Conservation (phyloP, 2,797 vertebrate species). For the Arnoldichthys spilopterus region DNA sequence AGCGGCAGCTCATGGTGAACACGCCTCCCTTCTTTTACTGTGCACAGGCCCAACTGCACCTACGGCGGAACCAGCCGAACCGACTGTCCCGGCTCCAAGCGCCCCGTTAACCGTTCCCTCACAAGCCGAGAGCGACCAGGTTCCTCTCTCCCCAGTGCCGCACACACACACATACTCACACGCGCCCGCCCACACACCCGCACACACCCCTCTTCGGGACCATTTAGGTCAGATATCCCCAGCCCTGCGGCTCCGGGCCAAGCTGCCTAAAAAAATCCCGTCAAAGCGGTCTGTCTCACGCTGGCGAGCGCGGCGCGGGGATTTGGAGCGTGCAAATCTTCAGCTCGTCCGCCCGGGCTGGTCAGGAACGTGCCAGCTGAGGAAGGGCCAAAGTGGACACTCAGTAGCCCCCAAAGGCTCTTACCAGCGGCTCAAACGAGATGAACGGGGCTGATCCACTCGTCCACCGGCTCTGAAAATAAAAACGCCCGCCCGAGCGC, state of each 20-base stretch:
- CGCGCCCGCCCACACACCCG: conserved; percentile 29
- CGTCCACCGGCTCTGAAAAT: background rate
- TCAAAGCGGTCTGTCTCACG: conserved; percentile 79
- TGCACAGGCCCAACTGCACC: background rate
- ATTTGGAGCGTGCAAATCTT: conserved; percentile 81
- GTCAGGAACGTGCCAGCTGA: conserved; percentile 71
- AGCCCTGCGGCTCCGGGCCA: conserved; percentile 71
- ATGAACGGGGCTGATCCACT: background rate
- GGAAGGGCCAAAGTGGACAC: conserved; percentile 59
- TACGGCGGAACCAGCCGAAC: too few species aligned
- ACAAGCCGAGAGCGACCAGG: too few species aligned
- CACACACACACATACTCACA: background rate
- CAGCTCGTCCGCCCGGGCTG: conserved; percentile 68
- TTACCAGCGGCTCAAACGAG: conserved; percentile 6
- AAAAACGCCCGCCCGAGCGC: background rate
- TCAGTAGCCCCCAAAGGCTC: conserved; percentile 17
- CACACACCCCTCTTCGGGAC: conserved; percentile 69
- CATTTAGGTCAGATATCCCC: conserved; percentile 84
- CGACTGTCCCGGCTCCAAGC: too few species aligned
- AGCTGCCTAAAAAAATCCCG: conserved; percentile 78
- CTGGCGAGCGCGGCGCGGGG: conserved; percentile 76
- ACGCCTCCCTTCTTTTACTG: background rate
- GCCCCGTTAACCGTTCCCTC: too few species aligned
- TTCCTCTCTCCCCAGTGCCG: too few species aligned
- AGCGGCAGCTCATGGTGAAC: background rate